phyloP scores from a whole-genome alignment of 2,888 invertebrate species.

The Lochmaea capreae region DNA sequence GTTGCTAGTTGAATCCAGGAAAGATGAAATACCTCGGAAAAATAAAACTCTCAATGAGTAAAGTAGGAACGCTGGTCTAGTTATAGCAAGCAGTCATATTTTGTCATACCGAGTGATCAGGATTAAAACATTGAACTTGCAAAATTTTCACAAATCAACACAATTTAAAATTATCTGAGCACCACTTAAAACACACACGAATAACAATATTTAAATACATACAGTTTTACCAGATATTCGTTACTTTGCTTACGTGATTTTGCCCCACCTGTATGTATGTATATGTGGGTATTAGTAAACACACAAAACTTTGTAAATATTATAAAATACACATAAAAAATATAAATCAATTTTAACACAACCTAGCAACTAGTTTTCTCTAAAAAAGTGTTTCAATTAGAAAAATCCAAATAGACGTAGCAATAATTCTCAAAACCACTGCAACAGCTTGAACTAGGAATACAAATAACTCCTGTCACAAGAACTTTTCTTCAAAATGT shows the following conservation, averaged over 20 bases:
- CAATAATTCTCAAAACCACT: not conserved
- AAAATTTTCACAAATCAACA: conserved; percentile 65
- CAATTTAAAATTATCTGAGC: conserved; percentile 65
- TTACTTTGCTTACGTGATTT: conserved; percentile 68
- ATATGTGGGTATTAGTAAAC: conserved; percentile 67
- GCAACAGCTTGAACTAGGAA: not conserved
- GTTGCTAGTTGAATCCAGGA: not conserved
- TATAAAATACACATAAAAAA: conserved; percentile 61
- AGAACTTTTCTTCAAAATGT: no score
- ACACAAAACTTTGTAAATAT: conserved; percentile 58
- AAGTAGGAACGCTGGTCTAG: conserved; percentile 42
- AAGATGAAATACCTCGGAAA: not conserved
- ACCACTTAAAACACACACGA: conserved; percentile 67
- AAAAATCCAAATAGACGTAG: not conserved
- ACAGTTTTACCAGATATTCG: conserved; percentile 67
- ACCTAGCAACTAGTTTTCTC: conserved; percentile 60
- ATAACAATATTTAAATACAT: conserved; percentile 67
- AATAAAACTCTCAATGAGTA: not conserved
- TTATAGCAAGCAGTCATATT: conserved; percentile 63
- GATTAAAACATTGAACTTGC: conserved; percentile 66
- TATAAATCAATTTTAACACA: conserved; percentile 58
- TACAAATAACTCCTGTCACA: not conserved
- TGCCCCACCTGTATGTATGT: conserved; percentile 68
- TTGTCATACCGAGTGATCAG: conserved; percentile 63
- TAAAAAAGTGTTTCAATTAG: conserved; percentile 40